Evolutionary conservation across 2,888 invertebrate species (phyloP).

Genomic region (Drosophila algonquin): DNA sequence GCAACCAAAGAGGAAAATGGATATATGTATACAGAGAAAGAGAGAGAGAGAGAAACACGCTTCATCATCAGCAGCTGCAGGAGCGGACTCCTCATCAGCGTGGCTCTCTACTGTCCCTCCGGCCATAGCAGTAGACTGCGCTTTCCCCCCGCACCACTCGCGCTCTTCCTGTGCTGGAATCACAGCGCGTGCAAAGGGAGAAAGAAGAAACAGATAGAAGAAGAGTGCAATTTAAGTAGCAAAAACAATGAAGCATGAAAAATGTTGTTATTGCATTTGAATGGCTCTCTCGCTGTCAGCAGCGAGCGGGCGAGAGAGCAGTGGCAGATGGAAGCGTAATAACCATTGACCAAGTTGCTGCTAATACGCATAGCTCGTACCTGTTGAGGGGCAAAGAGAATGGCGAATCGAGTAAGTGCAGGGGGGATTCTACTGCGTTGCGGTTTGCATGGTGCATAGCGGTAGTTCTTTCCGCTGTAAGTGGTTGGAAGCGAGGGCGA

Average conservation of each 20-base stretch:
- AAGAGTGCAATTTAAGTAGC: constrained; percentile 60
- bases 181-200: neutral
- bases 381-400: constrained; percentile 44
- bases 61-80: constrained; percentile 15
- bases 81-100: constrained; percentile 37
- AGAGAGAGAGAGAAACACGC: neutral
- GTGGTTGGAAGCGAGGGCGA: neutral
- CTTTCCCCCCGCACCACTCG: neutral
- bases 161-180: neutral
- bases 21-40: neutral
- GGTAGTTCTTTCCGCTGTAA: neutral
- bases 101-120: constrained; percentile 24
- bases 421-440: constrained; percentile 28
- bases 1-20: constrained; percentile 20
- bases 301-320: neutral
- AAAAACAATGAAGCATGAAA: constrained; percentile 52
- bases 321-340: constrained; percentile 27
- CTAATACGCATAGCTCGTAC: neutral
- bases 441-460: constrained; percentile 31
- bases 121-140: constrained; percentile 8
- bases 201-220: neutral
- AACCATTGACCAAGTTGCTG: constrained; percentile 14
- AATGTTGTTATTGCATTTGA: constrained; percentile 47
- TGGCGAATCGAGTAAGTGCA: constrained; percentile 50
- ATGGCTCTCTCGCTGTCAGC: neutral